Evolutionary conservation across 2,113 vertebrate species (phyloP), one percentile per base, ranked within the genome.

Genomic region (Clarias magur): DNA sequence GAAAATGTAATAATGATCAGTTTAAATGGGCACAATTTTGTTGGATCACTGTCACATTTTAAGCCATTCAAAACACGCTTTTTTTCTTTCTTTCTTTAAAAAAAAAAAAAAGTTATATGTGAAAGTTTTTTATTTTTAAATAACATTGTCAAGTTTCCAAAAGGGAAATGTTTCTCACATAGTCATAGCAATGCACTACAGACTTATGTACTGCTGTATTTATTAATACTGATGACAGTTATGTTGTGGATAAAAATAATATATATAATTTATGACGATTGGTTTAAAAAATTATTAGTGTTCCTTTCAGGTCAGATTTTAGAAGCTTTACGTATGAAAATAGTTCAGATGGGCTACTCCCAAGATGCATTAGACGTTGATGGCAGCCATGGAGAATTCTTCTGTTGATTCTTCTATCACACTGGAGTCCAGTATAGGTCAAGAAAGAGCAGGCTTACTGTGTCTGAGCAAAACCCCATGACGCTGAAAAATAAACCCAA

Each of bases 401-500:
- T 19, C 23, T 81, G 65, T 80, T 48, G 68, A 48, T 76, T 89
- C 59, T 59, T 85, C 65, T 72, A 34, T 78, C 53, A 38, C 25
- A 17, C 60, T 23, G 23, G 68, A 63, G 16, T 25, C 19, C 30
- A 17, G 59, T 72, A 83, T 48, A 62, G 65, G 16, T 60, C 25
- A 21, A 80, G 75, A 83, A 88, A 86, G 75, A 90, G 81, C 68
- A n/a, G 85, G 30, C 75, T n/a, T 59, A 81, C 80, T 86, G 76
- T 86, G 70, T 83, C 42, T 72, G 59, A 53, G 67, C 84, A 86
- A 68, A 72, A 67, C 67, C 88, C 89, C 89, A 73, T 90, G 85
- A 90, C 73, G 48, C 57, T 72, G 48, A 30, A 88, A 88, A 90
- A 88, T 84, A 90, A 88, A 86, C 89, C 86, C 25, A n/a, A 27